These are phyloP conservation scores for Rhopalosiphum maidis DNA, from an alignment of 1,140 invertebrate genomes.

Conservation along the genomic window DNA sequence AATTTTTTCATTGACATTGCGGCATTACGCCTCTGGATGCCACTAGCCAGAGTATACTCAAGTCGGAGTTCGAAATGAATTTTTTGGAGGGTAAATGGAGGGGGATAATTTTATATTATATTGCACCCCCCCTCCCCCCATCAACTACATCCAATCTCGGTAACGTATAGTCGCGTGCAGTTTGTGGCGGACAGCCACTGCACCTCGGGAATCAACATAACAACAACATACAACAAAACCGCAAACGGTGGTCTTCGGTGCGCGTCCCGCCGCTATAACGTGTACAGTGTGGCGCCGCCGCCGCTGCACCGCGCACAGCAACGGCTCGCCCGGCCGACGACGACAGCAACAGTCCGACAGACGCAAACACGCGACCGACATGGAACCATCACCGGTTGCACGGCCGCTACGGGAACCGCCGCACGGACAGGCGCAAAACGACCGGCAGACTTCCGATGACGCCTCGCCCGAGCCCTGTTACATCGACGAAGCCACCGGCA, in stretches of 20 bases:
- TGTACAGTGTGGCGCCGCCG: background rate
- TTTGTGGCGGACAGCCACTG: background rate
- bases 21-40: too few species aligned
- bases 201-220: background rate
- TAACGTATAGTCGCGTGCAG: background rate
- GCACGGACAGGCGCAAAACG: background rate
- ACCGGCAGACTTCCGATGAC: background rate
- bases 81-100: background rate
- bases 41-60: too few species aligned
- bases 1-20: too few species aligned
- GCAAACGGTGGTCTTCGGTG: background rate
- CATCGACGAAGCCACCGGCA: background rate
- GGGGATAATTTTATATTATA: background rate
- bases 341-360: background rate
- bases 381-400: background rate
- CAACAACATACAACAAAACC: background rate
- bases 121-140: too few species aligned
- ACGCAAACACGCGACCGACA: conserved; percentile 18
- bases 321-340: background rate
- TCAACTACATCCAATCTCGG: background rate
- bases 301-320: background rate
- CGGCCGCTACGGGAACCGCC: background rate
- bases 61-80: background rate
- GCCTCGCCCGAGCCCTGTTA: background rate
- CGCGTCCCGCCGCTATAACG: background rate